Percentiles rank a stretch among this genome's conserved stretches.
phyloP scores from a whole-genome alignment of 2,888 invertebrate species.

The Hofmannophila pseudospretella region DNA sequence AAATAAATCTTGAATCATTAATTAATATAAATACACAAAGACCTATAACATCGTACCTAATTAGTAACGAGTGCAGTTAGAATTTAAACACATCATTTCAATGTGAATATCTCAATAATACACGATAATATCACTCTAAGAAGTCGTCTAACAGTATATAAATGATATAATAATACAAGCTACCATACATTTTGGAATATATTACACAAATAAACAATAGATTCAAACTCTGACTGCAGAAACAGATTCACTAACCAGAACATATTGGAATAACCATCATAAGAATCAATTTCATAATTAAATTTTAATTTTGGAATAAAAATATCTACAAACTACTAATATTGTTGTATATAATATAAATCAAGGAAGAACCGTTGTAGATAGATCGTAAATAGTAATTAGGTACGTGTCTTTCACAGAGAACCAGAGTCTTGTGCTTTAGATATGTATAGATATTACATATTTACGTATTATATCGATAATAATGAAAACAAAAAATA shows the following conservation, averaged over 20 bases:
- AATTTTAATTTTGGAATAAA: constrained; percentile 27
- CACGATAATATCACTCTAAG: background rate
- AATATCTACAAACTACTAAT: constrained; percentile 34
- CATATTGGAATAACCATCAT: constrained; percentile 58
- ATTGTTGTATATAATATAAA: constrained; percentile 24
- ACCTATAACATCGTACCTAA: constrained; percentile 22
- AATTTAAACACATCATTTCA: constrained; percentile 13
- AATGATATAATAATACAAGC: constrained; percentile 3
- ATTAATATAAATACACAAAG: constrained; percentile 5
- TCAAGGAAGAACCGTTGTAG: constrained; percentile 37
- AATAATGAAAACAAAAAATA: constrained; percentile 2
- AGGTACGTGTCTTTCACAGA: constrained; percentile 30
- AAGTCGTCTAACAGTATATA: background rate
- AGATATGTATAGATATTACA: constrained; percentile 41
- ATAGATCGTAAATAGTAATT: constrained; percentile 26
- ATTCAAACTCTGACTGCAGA: constrained; percentile 22
- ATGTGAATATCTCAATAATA: constrained; percentile 2
- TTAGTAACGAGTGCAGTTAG: constrained; percentile 26
- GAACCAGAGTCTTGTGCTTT: constrained; percentile 28
- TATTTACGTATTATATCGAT: constrained; percentile 12
- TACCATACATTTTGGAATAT: constrained; percentile 7
- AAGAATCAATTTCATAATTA: constrained; percentile 46
- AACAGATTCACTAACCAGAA: constrained; percentile 58
- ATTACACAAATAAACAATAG: constrained; percentile 16
- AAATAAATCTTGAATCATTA: background rate